Percentiles rank a stretch among this genome's conserved stretches.
Conservation (phyloP, 2,888 invertebrate genomes). For the Tipula lateralis region DNA sequence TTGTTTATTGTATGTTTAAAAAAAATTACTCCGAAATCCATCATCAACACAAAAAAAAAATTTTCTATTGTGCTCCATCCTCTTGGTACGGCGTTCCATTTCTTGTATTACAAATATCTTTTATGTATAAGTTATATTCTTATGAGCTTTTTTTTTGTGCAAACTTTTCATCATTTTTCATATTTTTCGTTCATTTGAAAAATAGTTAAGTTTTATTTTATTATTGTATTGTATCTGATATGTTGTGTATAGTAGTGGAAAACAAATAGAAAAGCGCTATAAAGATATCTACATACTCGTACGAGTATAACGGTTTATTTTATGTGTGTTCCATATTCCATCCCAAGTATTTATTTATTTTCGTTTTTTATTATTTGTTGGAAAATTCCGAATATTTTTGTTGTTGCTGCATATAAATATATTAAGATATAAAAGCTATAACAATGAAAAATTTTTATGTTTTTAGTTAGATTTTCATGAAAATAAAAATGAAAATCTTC, state of each 20-base stretch:
- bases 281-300: not conserved
- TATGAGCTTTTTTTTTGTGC: not conserved
- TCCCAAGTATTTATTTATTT: not conserved
- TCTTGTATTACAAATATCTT: not conserved
- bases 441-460: not conserved
- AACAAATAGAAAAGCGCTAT: not conserved
- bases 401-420: not conserved
- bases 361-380: not conserved
- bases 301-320: no score
- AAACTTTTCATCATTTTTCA: conserved; percentile 24
- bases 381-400: not conserved
- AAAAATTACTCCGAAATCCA: not conserved
- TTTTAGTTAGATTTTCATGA: not conserved
- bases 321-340: not conserved
- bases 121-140: not conserved
- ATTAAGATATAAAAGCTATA: not conserved
- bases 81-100: not conserved
- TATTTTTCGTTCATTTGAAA: conserved; percentile 24
- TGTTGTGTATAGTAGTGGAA: not conserved
- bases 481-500: not conserved
- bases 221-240: conserved; percentile 19
- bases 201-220: conserved; percentile 11
- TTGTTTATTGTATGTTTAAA: not conserved
- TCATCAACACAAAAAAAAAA: not conserved
- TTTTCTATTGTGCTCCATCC: not conserved